phyloP scores from a whole-genome alignment of 2,113 vertebrate genomes.

The Onychorhynchus coronatus region DNA sequence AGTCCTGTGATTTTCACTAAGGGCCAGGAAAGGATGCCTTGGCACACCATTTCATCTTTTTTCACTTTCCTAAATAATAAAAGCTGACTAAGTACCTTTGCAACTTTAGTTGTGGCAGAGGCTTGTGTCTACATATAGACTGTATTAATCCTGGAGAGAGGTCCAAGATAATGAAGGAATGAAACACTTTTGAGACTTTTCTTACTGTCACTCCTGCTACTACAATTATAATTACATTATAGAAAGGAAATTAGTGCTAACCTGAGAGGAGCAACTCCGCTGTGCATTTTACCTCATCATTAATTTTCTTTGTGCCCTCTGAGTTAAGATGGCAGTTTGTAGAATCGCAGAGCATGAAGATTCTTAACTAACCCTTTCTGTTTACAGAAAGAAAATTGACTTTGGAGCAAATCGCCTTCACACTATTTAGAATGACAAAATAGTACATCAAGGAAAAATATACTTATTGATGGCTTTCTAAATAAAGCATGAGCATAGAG shows the following conservation, averaged over 20 bases:
- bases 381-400: constrained; percentile 72
- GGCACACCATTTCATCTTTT: neutral
- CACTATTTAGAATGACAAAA: constrained; percentile 70
- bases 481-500: constrained; percentile 74
- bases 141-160: constrained; percentile 35
- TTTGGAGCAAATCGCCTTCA: constrained; percentile 70
- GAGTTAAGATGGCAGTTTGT: constrained; percentile 62
- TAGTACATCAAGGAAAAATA: constrained; percentile 72
- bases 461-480: constrained; percentile 80
- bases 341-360: constrained; percentile 53
- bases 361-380: constrained; percentile 65
- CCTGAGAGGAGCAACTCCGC: constrained; percentile 46
- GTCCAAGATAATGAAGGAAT: constrained; percentile 52
- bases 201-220: constrained; percentile 55
- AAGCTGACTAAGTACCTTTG: constrained; percentile 55
- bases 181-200: constrained; percentile 47
- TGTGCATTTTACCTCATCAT: constrained; percentile 50
- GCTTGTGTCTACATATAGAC: neutral
- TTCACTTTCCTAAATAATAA: neutral
- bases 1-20: neutral
- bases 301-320: constrained; percentile 64
- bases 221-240: constrained; percentile 54
- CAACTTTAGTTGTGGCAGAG: neutral
- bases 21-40: neutral
- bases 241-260: constrained; percentile 63